Evolutionary conservation across 2,113 vertebrate genomes (phyloP).

Genomic region (Sceloporus undulatus): DNA sequence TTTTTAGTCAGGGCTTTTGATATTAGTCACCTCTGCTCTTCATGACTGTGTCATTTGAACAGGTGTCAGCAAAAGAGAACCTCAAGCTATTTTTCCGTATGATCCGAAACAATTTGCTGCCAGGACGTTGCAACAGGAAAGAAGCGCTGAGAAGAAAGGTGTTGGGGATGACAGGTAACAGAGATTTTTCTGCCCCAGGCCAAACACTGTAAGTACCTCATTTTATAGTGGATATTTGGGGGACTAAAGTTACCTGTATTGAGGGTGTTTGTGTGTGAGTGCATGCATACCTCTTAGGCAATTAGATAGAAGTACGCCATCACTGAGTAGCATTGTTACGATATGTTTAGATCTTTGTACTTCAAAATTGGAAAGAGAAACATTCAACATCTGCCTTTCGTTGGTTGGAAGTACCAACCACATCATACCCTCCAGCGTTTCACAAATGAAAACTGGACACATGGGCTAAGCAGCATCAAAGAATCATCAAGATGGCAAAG

Average conservation of each 20-base stretch:
- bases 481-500: no score
- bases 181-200: not conserved
- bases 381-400: not conserved
- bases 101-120: conserved; percentile 75
- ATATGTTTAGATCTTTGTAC: no score
- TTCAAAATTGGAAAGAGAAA: no score
- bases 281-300: not conserved
- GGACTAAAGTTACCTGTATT: not conserved
- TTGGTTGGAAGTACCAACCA: no score
- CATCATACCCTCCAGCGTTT: no score
- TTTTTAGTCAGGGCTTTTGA: conserved; percentile 10
- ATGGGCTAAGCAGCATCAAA: no score
- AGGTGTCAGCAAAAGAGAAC: conserved; percentile 84
- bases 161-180: conserved; percentile 43
- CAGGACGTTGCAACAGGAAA: conserved; percentile 62
- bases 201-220: conserved; percentile 56
- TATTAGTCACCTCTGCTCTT: conserved; percentile 28
- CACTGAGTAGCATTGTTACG: no score
- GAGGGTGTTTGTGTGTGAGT: not conserved
- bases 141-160: conserved; percentile 62
- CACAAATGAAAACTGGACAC: no score
- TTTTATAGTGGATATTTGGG: not conserved
- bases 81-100: conserved; percentile 76
- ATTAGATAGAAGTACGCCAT: no score
- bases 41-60: conserved; percentile 29